phyloP scores from a whole-genome alignment of 2,113 vertebrate genomes.

The Benitochromis conjunctus region DNA sequence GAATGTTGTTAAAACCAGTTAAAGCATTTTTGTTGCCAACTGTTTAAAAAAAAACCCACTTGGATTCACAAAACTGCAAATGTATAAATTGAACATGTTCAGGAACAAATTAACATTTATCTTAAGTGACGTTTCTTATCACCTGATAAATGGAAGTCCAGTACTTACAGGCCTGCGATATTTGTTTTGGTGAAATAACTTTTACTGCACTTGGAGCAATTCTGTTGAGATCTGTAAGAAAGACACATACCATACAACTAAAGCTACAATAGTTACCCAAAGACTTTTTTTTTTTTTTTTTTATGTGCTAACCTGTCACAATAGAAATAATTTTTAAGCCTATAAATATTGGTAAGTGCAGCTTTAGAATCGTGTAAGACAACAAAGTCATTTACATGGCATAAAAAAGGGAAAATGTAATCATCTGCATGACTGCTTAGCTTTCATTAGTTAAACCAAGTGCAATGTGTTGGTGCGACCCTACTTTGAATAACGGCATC shows the following conservation, averaged over 20 bases:
- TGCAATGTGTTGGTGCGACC: not conserved
- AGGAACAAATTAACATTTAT: not conserved
- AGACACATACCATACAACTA: not conserved
- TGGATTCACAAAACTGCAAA: not conserved
- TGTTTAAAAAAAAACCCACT: not conserved
- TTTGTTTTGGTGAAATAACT: not conserved
- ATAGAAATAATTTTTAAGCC: not conserved
- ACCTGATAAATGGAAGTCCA: not conserved
- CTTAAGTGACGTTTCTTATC: not conserved
- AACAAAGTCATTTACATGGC: not conserved
- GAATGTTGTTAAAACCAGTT: not conserved
- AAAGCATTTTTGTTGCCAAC: not conserved
- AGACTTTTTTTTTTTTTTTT: not conserved
- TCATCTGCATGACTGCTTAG: not conserved
- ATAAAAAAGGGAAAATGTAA: not conserved
- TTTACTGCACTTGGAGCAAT: not conserved
- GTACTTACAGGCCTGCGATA: not conserved
- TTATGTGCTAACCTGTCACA: not conserved
- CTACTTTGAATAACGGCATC: not conserved
- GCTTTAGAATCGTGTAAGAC: not conserved
- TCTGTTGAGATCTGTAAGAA: not conserved
- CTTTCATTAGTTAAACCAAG: not conserved
- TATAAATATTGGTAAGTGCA: not conserved
- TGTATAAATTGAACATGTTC: not conserved
- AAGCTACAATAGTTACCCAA: not conserved